Evolutionary conservation across 2,888 invertebrate genomes (phyloP), one percentile per base, ranked within the genome.

Genomic region (Nasonia oneida): DNA sequence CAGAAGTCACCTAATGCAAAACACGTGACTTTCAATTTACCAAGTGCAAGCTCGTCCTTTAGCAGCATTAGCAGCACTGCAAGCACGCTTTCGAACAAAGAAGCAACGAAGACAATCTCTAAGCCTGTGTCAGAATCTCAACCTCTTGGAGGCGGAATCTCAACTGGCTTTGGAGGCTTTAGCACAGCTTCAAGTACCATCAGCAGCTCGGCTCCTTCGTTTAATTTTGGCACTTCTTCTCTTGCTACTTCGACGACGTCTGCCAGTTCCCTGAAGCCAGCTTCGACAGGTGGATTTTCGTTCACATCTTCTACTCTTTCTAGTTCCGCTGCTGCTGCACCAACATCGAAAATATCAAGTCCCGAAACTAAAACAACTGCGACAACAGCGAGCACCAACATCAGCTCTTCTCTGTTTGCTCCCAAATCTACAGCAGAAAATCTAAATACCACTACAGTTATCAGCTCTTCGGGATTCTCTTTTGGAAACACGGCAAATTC

Each of bases 11-110:
- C 90, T 0, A 75, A 87, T 0, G 74, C 75, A 23, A 93, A 91
- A 79, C 91, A 91, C 39, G 91, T 92, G 3, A 89, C 90, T 0
- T 93, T 93, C 70, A 90, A 89, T 80, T 81, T 91, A 29, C 88
- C 91, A 6, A 85, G 33, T 42, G 53, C 67, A 6, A 85, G 6
- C 0, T 86, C 86, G 0, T 18, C 75, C 8, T 42, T 71, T 2
- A 77, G 71, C 8, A 81, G 42, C 18, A 64, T 71, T 2, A 77
- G 71, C 8, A 81, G 42, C 18, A 64, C 74, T 47, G 39, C 79
- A 5, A 71, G 50, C 8, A 71, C 47, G 4, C 37, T 61, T 1
- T 50, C 82, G 0, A 53, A 15, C 15, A 79, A n/a, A 18, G 39
- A 79, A 23, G 18, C 1, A n/a, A 10, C 67, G 15, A 14, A 33